phyloP scores from a whole-genome alignment of 2,113 vertebrate species.

The Lanius ludovicianus region DNA sequence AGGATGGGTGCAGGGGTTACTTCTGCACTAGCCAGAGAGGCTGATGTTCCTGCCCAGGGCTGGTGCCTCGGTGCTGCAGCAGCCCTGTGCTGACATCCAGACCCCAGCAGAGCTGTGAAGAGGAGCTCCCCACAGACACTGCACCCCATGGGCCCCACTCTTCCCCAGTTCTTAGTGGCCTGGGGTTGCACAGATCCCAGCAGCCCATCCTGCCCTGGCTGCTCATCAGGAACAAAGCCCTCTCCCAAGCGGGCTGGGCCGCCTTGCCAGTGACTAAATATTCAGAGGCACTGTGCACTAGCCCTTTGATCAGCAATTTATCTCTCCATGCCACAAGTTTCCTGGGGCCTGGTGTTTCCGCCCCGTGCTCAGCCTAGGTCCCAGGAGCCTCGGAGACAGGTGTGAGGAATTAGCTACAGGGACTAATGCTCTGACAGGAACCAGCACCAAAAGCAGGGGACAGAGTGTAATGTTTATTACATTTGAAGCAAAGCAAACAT shows the following conservation, averaged over 20 bases:
- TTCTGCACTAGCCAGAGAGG: background rate
- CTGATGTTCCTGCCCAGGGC: background rate
- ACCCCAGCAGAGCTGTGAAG: background rate
- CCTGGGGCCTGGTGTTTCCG: slow-evolving; percentile 60
- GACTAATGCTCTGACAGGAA: slow-evolving; percentile 65
- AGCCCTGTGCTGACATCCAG: background rate
- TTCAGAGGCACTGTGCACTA: background rate
- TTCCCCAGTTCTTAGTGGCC: background rate
- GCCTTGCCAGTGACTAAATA: background rate
- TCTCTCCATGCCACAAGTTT: slow-evolving; percentile 56
- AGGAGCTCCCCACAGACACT: background rate
- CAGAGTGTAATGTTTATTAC: slow-evolving; percentile 75
- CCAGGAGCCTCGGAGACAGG: slow-evolving; percentile 72
- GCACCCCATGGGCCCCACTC: background rate
- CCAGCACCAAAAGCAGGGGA: slow-evolving; percentile 68
- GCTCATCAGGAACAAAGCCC: background rate
- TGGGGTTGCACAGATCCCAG: background rate
- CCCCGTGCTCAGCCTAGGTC: slow-evolving; percentile 21
- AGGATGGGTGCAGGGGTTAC: background rate
- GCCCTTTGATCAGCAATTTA: slow-evolving; percentile 62
- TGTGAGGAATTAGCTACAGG: slow-evolving; percentile 75
- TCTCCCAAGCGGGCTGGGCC: background rate
- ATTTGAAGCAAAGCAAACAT: slow-evolving; percentile 79
- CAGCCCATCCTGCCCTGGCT: background rate
- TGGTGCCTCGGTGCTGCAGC: background rate